Conservation (phyloP, 2,888 invertebrate species). For the Cosmia trapezina region DNA sequence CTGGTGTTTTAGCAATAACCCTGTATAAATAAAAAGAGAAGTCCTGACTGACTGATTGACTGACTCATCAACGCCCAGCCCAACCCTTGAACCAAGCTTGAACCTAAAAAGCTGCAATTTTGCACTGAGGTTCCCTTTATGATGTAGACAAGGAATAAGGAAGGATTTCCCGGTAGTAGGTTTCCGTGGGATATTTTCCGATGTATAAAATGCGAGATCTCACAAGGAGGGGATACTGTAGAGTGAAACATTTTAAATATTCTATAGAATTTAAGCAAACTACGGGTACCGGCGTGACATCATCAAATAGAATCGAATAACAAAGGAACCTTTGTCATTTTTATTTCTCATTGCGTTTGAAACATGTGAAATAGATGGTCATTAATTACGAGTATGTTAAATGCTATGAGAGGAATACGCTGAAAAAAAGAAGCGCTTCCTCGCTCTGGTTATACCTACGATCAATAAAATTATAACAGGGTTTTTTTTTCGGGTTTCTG, state of each 20-base stretch:
- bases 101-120: no score
- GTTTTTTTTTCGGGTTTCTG: not conserved
- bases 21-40: no score
- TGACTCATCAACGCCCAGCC: no score
- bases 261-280: constrained; percentile 51
- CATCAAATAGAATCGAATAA: constrained; percentile 64
- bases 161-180: no score
- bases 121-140: no score
- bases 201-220: not conserved
- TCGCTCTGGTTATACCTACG: not conserved
- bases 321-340: constrained; percentile 69
- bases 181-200: no score
- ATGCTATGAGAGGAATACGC: constrained; percentile 2
- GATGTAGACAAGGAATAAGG: no score
- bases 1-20: no score
- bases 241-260: constrained; percentile 18
- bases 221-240: constrained; percentile 25
- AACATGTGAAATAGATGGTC: constrained; percentile 41
- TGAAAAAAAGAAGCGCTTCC: not conserved
- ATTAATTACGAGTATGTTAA: constrained; percentile 12
- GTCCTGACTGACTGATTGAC: no score
- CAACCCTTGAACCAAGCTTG: no score
- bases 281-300: constrained; percentile 60
- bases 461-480: not conserved
- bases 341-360: constrained; percentile 59